Percentiles rank a stretch among this genome's conserved stretches.
These are phyloP conservation scores for Drosophila eohydei DNA, from an alignment of 2,888 invertebrate species.

Conservation along the genomic window DNA sequence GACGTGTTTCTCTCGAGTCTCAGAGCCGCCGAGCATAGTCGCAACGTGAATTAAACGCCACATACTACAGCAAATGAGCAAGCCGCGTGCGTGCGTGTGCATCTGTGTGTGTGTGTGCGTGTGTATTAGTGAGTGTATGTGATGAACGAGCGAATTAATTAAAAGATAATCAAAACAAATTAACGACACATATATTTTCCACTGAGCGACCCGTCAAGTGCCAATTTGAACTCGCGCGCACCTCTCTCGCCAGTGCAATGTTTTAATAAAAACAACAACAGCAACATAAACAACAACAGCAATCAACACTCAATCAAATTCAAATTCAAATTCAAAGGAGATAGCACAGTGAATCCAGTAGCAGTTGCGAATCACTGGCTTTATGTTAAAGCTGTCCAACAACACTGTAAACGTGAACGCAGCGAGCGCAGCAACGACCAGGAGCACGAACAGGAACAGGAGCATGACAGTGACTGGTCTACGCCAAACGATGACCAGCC, in stretches of 20 bases:
- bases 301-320: slow-evolving; percentile 5
- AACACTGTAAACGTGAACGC: slow-evolving; percentile 40
- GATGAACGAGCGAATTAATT: slow-evolving; percentile 80
- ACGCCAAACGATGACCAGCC: slow-evolving; percentile 88
- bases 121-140: slow-evolving; percentile 53
- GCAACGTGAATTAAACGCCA: slow-evolving; percentile 39
- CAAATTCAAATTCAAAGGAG: slow-evolving; percentile 4
- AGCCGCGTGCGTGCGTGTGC: slow-evolving; percentile 51
- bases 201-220: slow-evolving; percentile 46
- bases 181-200: slow-evolving; percentile 69
- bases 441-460: slow-evolving; percentile 46
- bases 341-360: slow-evolving; percentile 15
- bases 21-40: slow-evolving; percentile 40
- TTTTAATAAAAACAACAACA: slow-evolving; percentile 36
- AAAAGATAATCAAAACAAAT: slow-evolving; percentile 81
- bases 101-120: slow-evolving; percentile 23
- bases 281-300: background rate
- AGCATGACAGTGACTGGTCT: slow-evolving; percentile 88
- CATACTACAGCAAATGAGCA: slow-evolving; percentile 38
- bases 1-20: slow-evolving; percentile 81
- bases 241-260: slow-evolving; percentile 56
- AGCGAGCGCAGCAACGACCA: slow-evolving; percentile 34
- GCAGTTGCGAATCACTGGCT: slow-evolving; percentile 41
- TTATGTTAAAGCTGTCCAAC: slow-evolving; percentile 85
- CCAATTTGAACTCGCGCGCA: slow-evolving; percentile 50